A percentile compares a stretch with the other conserved stretches of the same genome.
phyloP scores from a whole-genome alignment of 2,888 invertebrate genomes.

The Odontocerum albicorne region DNA sequence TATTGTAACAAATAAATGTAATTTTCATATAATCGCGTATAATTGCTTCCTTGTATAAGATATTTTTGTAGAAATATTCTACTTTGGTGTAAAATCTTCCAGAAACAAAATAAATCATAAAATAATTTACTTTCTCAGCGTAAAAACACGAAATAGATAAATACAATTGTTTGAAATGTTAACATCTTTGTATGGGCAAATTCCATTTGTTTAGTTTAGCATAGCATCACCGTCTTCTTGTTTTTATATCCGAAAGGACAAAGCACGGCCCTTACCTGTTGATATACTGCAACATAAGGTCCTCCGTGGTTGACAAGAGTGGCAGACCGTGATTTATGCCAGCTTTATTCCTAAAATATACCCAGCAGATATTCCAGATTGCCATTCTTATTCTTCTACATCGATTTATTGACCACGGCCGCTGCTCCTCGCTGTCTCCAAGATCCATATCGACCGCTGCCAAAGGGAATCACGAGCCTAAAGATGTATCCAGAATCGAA shows the following conservation, averaged over 20 bases:
- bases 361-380: slow-evolving; percentile 32
- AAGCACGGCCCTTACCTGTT: slow-evolving; percentile 9
- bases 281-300: slow-evolving; percentile 7
- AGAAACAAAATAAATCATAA: too few species aligned
- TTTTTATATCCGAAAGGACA: slow-evolving; percentile 11
- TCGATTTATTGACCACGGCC: slow-evolving; percentile 33
- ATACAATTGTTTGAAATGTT: not conserved
- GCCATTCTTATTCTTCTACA: slow-evolving; percentile 31
- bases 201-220: slow-evolving; percentile 8
- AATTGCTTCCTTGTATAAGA: not conserved
- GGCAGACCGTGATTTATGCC: slow-evolving; percentile 35
- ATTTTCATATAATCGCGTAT: too few species aligned
- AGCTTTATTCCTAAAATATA: slow-evolving; percentile 35
- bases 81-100: too few species aligned
- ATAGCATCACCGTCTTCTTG: slow-evolving; percentile 3
- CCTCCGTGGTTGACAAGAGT: slow-evolving; percentile 32
- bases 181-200: slow-evolving; percentile 11
- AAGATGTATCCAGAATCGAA: too few species aligned
- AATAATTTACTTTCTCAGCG: too few species aligned
- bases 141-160: too few species aligned
- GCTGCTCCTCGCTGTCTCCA: slow-evolving; percentile 20
- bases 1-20: too few species aligned
- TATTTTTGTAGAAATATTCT: not conserved
- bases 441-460: slow-evolving; percentile 32
- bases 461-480: too few species aligned